Base-by-base conservation (phyloP, 1,140 invertebrate genomes). In the Chelonus insularis region DNA sequence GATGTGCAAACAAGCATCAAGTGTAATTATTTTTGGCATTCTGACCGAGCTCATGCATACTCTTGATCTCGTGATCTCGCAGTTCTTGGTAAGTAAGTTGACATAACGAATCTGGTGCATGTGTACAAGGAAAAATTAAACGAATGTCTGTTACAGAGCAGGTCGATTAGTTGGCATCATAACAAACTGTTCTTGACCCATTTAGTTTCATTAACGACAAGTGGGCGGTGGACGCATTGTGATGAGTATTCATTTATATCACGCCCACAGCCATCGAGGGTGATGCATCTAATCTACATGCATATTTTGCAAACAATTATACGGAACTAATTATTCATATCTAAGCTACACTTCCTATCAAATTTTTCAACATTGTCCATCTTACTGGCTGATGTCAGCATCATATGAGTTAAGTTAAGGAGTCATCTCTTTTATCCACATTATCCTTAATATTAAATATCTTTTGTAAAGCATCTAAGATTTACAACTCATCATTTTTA, bases 161-260 rank as follows among this genome's bases (percentile, higher is more conserved):
- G 34, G 6, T 23, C 52, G 52, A 55, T 55, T 55, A 39, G 52
- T 55, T 55, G 52, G 52, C 52, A 55, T 55, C 34, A 39, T 55
- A 37, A 37, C 34, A 37, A 39, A 55, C 23, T 48, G 52, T 47
- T 57, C 52, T 57, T 57, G 60, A 62, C 52, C 60, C 52, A 50
- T 57, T 62, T 62, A 56, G 45, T 50, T 57, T 62, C 29, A 62
- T 57, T 55, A 57, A 41, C 43, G 36, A 51, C 52, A 55, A 55
- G 52, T 55, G 52, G 52, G 52, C 34, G 52, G 16, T 37, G 18
- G 34, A 23, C 18, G 14, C 41, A 29, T 29, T 29, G 25, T 29
- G 25, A 29, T 29, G 3, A 29, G 16, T 43, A 43, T 43, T 14
- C 41, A 43, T 43, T 16, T 16, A 43, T 43, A 18, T 43, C 14